Evolutionary conservation across 2,797 vertebrate genomes (phyloP).

Genomic region (Tokudaia muenninki): DNA sequence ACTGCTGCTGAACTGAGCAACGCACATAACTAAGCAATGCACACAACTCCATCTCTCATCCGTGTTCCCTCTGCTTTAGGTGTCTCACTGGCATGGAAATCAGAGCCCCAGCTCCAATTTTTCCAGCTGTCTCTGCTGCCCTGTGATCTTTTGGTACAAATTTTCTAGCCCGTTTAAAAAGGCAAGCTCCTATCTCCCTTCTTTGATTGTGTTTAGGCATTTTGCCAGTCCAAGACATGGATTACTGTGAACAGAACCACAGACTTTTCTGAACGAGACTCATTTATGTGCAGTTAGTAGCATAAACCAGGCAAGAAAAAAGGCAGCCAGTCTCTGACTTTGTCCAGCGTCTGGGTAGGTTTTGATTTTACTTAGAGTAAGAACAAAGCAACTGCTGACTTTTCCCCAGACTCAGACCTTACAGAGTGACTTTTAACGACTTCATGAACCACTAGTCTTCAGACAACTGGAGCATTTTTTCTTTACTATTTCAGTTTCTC

Average conservation of each 20-base stretch:
- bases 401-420: conserved; percentile 81
- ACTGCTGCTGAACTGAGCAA: conserved; percentile 69
- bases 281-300: conserved; percentile 77
- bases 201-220: conserved; percentile 78
- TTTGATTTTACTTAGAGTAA: conserved; percentile 84
- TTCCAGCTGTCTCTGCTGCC: conserved; percentile 89
- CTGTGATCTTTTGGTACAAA: conserved; percentile 88
- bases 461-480: conserved; percentile 71
- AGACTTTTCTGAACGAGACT: conserved; percentile 65
- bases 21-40: conserved; percentile 81
- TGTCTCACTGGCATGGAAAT: conserved; percentile 87
- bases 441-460: conserved; percentile 82
- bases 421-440: conserved; percentile 82
- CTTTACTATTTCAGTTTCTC: conserved; percentile 78
- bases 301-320: conserved; percentile 31
- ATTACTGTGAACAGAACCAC: conserved; percentile 77
- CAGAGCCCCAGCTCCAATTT: conserved; percentile 86
- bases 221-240: conserved; percentile 73
- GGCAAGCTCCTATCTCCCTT: conserved; percentile 70
- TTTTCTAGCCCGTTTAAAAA: conserved; percentile 86
- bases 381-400: conserved; percentile 84
- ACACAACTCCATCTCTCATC: conserved; percentile 82
- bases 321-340: conserved; percentile 65
- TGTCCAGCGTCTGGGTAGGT: conserved; percentile 73
- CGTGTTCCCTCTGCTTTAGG: conserved; percentile 88